Evolutionary conservation across 1,140 invertebrate species (phyloP).

Genomic region (Lineus longissimus): DNA sequence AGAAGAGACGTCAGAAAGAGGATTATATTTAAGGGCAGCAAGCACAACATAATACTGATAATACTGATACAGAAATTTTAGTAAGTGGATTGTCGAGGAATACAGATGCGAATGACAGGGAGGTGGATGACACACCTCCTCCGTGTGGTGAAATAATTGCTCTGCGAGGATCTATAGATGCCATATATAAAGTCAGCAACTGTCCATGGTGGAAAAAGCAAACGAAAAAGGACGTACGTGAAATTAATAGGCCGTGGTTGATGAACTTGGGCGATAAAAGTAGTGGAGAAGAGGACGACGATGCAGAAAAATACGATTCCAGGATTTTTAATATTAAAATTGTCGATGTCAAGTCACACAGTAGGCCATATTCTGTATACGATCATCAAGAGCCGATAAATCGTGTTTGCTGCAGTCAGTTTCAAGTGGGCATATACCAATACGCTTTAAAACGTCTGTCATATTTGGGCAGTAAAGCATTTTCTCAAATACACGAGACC

Average conservation of each 20-base stretch:
- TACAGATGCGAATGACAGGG: not conserved
- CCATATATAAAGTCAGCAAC: conserved; percentile 1
- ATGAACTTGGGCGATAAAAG: conserved; percentile 3
- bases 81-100: not conserved
- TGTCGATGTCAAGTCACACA: conserved; percentile 3
- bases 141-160: conserved; percentile 1
- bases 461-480: not conserved
- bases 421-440: not conserved
- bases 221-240: not conserved
- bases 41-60: not conserved
- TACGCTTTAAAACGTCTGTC: not conserved
- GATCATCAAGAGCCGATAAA: conserved; percentile 6
- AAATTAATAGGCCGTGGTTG: conserved; percentile 3
- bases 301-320: conserved; percentile 3
- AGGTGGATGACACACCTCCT: not conserved
- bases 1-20: not conserved
- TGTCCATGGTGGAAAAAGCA: conserved; percentile 7
- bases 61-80: not conserved
- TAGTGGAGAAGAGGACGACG: not conserved
- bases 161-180: conserved; percentile 5
- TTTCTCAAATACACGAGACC: not conserved
- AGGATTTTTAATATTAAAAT: not conserved
- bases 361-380: conserved; percentile 1
- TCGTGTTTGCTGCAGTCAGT: conserved; percentile 2
- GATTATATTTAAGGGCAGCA: not conserved